phyloP scores from a whole-genome alignment of 2,888 invertebrate species.

The Papilio demoleus region DNA sequence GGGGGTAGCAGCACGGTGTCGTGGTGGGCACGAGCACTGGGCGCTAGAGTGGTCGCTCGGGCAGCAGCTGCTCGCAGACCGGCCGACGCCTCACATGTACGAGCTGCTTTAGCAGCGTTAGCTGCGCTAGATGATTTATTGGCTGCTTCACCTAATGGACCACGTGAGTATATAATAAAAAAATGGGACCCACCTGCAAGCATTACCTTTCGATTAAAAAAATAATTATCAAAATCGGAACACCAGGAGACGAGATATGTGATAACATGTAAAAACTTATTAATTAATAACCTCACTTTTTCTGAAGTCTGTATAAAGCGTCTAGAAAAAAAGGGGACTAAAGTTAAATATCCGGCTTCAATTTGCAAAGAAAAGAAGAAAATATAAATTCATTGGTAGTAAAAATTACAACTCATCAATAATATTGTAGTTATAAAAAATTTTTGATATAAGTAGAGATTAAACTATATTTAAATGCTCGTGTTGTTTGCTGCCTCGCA shows the following conservation, averaged over 20 bases:
- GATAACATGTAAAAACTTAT: too few relatives aligned
- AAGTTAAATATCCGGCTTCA: too few relatives aligned
- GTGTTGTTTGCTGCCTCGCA: slow-evolving; percentile 46
- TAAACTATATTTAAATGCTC: neutral
- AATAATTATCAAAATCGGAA: too few relatives aligned
- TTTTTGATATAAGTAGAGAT: too few relatives aligned
- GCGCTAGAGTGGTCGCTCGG: slow-evolving; percentile 63
- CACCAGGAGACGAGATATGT: too few relatives aligned
- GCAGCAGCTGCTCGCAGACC: slow-evolving; percentile 63
- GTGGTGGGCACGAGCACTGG: slow-evolving; percentile 77
- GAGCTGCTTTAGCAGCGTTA: slow-evolving; percentile 64
- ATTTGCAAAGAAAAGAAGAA: too few relatives aligned
- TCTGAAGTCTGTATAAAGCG: too few relatives aligned
- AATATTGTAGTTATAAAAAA: neutral
- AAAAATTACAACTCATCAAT: too few relatives aligned
- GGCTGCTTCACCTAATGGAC: slow-evolving; percentile 60
- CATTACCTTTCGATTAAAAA: neutral
- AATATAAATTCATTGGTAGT: too few relatives aligned
- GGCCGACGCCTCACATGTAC: slow-evolving; percentile 58
- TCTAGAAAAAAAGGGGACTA: too few relatives aligned
- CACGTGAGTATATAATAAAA: slow-evolving; percentile 64
- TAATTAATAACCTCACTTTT: too few relatives aligned
- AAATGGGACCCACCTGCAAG: neutral
- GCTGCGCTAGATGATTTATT: slow-evolving; percentile 56
- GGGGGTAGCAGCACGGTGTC: slow-evolving; percentile 55